Evolutionary conservation across 1,140 invertebrate genomes (phyloP), one percentile per base, ranked within the genome.

Genomic region (Zaprionus vittiger): DNA sequence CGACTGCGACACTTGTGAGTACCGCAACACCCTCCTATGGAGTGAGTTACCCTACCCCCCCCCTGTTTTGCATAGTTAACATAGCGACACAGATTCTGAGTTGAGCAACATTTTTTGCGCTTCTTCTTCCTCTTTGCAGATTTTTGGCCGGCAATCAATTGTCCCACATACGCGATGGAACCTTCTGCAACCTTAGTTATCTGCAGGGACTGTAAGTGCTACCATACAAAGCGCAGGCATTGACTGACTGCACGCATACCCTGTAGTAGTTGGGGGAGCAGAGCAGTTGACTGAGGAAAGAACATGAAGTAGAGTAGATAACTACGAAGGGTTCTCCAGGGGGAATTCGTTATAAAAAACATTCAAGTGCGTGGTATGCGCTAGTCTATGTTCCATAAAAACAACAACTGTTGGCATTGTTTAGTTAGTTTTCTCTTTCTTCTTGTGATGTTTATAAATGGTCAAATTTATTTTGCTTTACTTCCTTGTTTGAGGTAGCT

Each of bases 141-240:
- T 93, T 92, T 80, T 67, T 93, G 67, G 90, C 93, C 17, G 92
- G 84, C 71, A 93, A 93, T 86, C 75, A 82, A 55, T 76, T 93
- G 34, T 79, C 70, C 11, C 59, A 84, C 47, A 73, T 93, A 64
- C 73, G 80, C 47, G 81, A 81, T 4, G 73, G 73, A 31, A 92
- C 86, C 37, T 93, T 93, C 62, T 93, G 91, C 73, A 91, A 91
- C 79, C 76, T 93, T 11, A 80, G 62, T 61, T 73, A 81, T 63
- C 79, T 93, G 1, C 84, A 93, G 41, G 93, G 92, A 73, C 62
- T 93, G 93, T 93, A 91, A 93, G 91, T 86, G 59, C 38, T 20
- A 11, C 28, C 56, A 6, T 11, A 38, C 57, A 26, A 41, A 26
- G 26, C 59, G n/a, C n/a, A 44, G 9, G 5, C 5, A n/a, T 1